Conservation (phyloP, 2,113 vertebrate species). For the Gulo gulo region DNA sequence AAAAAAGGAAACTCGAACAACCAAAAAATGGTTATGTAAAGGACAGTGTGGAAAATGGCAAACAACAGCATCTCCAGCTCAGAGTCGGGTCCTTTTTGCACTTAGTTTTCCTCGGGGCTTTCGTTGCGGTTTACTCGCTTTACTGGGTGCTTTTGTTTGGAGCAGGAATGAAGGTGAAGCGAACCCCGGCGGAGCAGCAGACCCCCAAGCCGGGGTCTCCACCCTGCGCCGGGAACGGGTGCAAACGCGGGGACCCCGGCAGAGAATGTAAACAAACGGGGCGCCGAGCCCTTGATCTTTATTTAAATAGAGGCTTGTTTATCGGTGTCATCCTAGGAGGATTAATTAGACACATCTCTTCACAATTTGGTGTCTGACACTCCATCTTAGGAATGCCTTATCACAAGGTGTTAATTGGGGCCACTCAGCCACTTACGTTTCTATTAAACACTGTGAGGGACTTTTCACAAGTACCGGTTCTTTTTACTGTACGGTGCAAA, state of each 20-base stretch:
- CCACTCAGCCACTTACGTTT: slow-evolving; percentile 94
- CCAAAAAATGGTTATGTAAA: neutral
- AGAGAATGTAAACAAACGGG: slow-evolving; percentile 81
- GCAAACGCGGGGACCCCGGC: neutral
- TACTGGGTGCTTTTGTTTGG: neutral
- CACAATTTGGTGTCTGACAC: slow-evolving; percentile 90
- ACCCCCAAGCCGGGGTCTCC: neutral
- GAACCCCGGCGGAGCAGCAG: neutral
- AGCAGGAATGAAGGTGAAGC: neutral
- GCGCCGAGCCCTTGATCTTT: slow-evolving; percentile 82
- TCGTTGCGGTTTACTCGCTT: neutral
- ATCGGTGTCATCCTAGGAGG: slow-evolving; percentile 90
- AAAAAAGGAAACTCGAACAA: neutral
- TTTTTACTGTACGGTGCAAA: slow-evolving; percentile 74
- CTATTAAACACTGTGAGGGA: slow-evolving; percentile 93
- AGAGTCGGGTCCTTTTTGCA: neutral
- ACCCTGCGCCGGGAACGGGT: neutral
- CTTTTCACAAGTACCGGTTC: slow-evolving; percentile 81
- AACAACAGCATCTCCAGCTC: neutral
- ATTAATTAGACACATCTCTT: slow-evolving; percentile 90
- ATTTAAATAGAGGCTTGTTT: slow-evolving; percentile 87
- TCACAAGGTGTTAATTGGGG: slow-evolving; percentile 99
- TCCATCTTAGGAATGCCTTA: slow-evolving; percentile 90
- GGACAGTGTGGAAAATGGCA: neutral
- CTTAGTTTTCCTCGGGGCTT: neutral